Base-by-base conservation (phyloP, 2,797 vertebrate genomes). In the Enteromius afrohamiltoni region DNA sequence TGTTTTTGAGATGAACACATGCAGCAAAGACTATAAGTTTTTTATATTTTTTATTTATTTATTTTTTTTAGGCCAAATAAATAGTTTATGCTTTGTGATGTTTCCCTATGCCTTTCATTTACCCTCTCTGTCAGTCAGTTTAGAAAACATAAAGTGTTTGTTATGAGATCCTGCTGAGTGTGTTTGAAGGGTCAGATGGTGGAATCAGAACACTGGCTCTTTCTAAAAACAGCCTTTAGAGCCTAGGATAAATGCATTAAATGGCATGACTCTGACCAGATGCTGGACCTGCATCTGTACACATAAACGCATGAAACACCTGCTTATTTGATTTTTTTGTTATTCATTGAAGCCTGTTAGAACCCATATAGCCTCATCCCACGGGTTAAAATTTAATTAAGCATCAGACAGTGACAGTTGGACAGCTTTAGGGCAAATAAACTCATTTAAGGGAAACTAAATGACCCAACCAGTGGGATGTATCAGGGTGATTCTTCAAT, bases 141-240 rank as follows among this genome's bases (percentile, higher is more conserved):
- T 74, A 45, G 26, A 83, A 62, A 51, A 75, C 13, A 73, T 37
- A 45, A 73, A 64, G 69, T 64, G 51, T 69, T 86, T 80, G 62
- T 77, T 65, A 58, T 40, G 65, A 60, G 53, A 78, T 76, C 65
- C 69, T 79, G 29, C 64, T 60, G 70, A 82, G 75, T 65, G 47
- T 62, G 73, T 68, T 64, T 82, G 74, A 74, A 45, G 58, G 67
- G 85, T 83, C 76, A 86, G 80, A 65, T 29, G 85, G 37, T 75
- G 62, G 40, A 82, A 78, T 47, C 13, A 62, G 53, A 70, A 75
- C 84, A 58, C 23, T 78, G 26, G 58, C 26, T 85, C 55, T 78
- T 55, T 82, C 79, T 82, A 83, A 83, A 79, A 83, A 83, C 78
- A 86, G 51, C 62, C 13, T 71, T 74, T 26, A 82, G 70, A 64